These are phyloP conservation scores for Lutraria rhynchaena DNA, from an alignment of 1,140 invertebrate genomes.

Conservation along the genomic window DNA sequence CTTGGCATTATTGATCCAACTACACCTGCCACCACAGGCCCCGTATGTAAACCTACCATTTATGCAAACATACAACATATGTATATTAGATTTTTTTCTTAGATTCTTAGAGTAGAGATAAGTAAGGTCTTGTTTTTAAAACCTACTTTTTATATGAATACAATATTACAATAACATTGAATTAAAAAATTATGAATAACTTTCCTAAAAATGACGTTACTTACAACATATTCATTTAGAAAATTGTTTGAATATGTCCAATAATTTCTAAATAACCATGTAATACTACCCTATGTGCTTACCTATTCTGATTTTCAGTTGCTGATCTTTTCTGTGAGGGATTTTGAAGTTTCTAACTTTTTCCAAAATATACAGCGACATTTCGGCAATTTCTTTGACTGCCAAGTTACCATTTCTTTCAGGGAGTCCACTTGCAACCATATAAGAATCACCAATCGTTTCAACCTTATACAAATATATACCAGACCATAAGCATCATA, in stretches of 20 bases:
- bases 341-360: slow-evolving; percentile 92
- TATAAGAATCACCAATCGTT: slow-evolving; percentile 81
- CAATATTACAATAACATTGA: too few species aligned
- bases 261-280: background rate
- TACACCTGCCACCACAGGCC: slow-evolving; percentile 27
- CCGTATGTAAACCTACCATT: slow-evolving; percentile 16
- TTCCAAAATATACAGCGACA: slow-evolving; percentile 92
- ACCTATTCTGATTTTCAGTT: slow-evolving; percentile 93
- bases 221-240: background rate
- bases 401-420: slow-evolving; percentile 83
- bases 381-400: slow-evolving; percentile 91
- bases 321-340: slow-evolving; percentile 89
- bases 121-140: background rate
- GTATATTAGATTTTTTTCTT: background rate
- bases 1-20: slow-evolving; percentile 28
- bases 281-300: slow-evolving; percentile 88
- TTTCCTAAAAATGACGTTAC: background rate
- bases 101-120: background rate
- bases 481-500: too few species aligned
- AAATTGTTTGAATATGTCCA: background rate
- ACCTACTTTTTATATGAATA: background rate
- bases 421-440: slow-evolving; percentile 69
- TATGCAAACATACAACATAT: background rate
- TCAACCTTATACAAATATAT: too few species aligned
- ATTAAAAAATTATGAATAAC: background rate